Evolutionary conservation across 2,888 invertebrate genomes (phyloP), one percentile per base, ranked within the genome.

Genomic region (Amphipyra berbera): DNA sequence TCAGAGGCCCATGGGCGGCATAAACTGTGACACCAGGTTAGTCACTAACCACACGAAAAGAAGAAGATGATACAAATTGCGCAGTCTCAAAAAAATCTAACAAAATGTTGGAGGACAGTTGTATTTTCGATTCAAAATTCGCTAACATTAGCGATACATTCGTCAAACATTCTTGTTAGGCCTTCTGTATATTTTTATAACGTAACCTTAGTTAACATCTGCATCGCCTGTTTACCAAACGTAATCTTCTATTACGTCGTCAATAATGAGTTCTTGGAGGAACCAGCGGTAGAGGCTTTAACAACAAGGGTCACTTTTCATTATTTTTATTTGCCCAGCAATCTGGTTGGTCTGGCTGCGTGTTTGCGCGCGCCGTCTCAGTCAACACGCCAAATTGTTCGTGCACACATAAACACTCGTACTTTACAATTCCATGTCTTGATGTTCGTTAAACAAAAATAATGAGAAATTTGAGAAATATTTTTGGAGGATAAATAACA

Each of bases 291-390:
- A 42, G 42, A 42, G 50, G 49, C 46, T 52, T 41, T 42, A 27
- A 48, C 66, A 47, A 56, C 73, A 61, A 79, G 78, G 80, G 82
- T 81, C 83, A 83, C 81, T 84, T 82, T 85, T 86, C 83, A 89
- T 90, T 90, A 88, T 85, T 88, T 87, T 82, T 91, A 83, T 91
- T 91, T 92, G 83, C 90, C 50, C 85, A 90, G 89, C 91, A 91
- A 92, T 92, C 91, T 83, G 82, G 77, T 73, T 73, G 71, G 70
- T 54, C 54, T 63, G 68, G 69, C 62, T 41, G 50, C 76, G 76
- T 83, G 82, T 85, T 82, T 74, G 42, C 68, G 66, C 66, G 49
- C 66, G 62, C 48, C 67, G 66, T 70, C 71, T 77, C 71, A 21
- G 68, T 75, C 86, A 90, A 89, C 79, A 88, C 58, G 42, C 64